A percentile compares a stretch with the other conserved stretches of the same genome.
Conservation (phyloP, 2,888 invertebrate genomes). For the Tholera decimalis region DNA sequence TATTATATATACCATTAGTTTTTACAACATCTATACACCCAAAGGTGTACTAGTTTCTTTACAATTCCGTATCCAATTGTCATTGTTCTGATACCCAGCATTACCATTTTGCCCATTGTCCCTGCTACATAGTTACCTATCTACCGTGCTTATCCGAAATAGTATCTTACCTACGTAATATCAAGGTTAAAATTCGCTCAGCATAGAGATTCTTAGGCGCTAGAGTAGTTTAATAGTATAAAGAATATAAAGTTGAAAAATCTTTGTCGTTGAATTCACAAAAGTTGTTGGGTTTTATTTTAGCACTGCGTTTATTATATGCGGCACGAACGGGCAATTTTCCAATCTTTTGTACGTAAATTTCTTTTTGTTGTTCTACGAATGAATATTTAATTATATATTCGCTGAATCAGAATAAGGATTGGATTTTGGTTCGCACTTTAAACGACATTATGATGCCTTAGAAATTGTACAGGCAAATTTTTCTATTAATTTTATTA, state of each 20-base stretch:
- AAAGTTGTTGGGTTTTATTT: constrained; percentile 40
- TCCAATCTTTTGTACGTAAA: constrained; percentile 13
- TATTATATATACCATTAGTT: constrained; percentile 49
- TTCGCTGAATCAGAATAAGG: background rate
- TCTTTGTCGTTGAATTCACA: constrained; percentile 39
- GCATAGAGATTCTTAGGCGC: constrained; percentile 37
- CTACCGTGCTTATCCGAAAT: constrained; percentile 12
- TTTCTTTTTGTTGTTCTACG: constrained; percentile 28
- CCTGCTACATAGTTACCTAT: constrained; percentile 24
- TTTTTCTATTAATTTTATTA: background rate
- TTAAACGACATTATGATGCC: background rate
- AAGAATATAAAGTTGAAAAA: constrained; percentile 42
- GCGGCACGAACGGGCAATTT: constrained; percentile 15
- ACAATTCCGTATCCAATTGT: constrained; percentile 60
- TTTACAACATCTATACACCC: constrained; percentile 54
- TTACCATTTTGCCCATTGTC: constrained; percentile 57
- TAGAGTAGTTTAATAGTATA: constrained; percentile 25
- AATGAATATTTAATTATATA: constrained; percentile 34
- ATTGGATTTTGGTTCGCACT: constrained; percentile 1
- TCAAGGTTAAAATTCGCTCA: constrained; percentile 36
- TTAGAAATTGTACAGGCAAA: background rate
- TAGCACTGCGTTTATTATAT: constrained; percentile 2
- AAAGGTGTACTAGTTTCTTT: constrained; percentile 50
- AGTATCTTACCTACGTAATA: background rate
- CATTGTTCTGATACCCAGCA: constrained; percentile 59